Base-by-base conservation (phyloP, 2,888 invertebrate species). In the Sphaeridia pumilis region DNA sequence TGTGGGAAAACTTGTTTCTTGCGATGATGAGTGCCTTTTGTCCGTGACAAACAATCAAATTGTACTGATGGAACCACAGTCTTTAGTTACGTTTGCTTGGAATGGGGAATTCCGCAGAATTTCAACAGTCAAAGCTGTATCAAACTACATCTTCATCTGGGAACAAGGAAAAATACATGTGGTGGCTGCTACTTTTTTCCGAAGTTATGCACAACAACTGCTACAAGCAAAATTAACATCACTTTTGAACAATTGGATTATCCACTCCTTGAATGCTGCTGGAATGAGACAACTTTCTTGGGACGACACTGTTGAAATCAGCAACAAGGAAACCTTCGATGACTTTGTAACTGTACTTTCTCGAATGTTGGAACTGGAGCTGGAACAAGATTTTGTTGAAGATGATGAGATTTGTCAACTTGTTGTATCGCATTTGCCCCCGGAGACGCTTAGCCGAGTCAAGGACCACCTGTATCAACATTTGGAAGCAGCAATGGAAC, bases 101-200 rank as follows among this genome's bases (percentile, higher is more conserved):
- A 61, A 55, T 49, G 61, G 59, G 7, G 56, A 59, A 10, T 64
- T 64, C 38, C 53, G 56, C 5, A 21, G 57, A 48, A 62, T 64
- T 21, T 55, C 61, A 12, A 54, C 52, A 21, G 35, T 61, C n/a
- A 60, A 61, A 46, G 53, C 62, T 7, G 47, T 64, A 20, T 61
- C 60, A 14, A 64, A 64, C 48, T 64, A 64, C 38, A 50, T 58
- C 21, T 64, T 64, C 44, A 46, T 64, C 24, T 62, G 64, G 61
- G 50, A 56, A 42, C 58, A 57, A 20, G 56, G 42, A 3, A 59
- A 57, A 38, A 14, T 62, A 24, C 58, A 62, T 38, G 59, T 62
- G 7, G 36, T 64, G 2, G 60, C 62, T 1, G 45, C 60, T 24
- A 61, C 59, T 20, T 54, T 46, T 3, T 60, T 64, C 34, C 52